These are phyloP conservation scores for Erethizon dorsatum DNA, from an alignment of 2,797 vertebrate genomes.

Conservation along the genomic window DNA sequence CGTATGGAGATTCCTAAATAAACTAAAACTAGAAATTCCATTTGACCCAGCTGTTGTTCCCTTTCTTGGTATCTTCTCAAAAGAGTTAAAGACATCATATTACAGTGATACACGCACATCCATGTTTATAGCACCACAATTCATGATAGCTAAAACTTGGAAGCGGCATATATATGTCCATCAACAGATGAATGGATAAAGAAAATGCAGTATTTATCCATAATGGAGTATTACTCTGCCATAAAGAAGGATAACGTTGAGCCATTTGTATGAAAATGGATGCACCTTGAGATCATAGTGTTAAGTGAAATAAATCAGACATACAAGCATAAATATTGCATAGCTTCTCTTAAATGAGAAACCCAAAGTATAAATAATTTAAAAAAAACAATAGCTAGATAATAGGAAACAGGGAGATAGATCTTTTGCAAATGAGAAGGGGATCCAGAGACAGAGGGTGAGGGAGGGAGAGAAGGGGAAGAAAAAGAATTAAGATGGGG, in stretches of 20 bases:
- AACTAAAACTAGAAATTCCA: neutral
- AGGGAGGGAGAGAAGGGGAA: neutral
- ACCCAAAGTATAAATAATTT: neutral
- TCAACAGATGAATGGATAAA: neutral
- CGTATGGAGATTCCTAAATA: neutral
- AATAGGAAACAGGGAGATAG: neutral
- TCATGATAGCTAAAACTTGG: neutral
- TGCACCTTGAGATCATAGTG: neutral
- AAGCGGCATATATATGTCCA: neutral
- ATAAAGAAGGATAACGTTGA: neutral
- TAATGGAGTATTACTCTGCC: neutral
- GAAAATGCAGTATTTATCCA: neutral
- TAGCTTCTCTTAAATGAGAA: neutral
- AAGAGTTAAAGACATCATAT: neutral
- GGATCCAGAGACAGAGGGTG: neutral
- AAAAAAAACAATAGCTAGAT: neutral
- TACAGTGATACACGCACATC: neutral
- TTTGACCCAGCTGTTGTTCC: neutral
- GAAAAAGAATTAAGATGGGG: neutral
- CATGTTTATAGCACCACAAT: neutral
- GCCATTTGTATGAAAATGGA: neutral
- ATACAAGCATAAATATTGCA: neutral
- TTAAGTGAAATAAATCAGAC: neutral
- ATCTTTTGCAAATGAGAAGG: neutral
- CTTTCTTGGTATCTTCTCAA: neutral